Percentiles rank a stretch among this genome's conserved stretches.
phyloP scores from a whole-genome alignment of 37 sponge, comb jelly and placozoan species.

The Spongilla lacustris region DNA sequence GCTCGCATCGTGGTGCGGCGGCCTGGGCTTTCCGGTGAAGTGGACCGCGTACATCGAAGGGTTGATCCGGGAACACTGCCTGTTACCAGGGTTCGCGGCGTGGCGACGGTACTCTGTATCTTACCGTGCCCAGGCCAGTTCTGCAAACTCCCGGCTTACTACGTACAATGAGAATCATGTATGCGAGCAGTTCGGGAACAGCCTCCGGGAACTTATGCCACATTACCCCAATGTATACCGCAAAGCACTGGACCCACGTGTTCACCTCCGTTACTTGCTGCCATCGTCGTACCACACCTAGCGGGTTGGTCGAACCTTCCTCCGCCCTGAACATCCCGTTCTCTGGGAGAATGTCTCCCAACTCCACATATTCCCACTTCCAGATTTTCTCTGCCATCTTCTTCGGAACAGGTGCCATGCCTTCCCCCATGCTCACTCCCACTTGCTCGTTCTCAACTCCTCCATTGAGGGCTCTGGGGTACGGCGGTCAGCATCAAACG shows the following conservation, averaged over 20 bases:
- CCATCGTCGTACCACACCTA: not conserved
- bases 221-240: slow-evolving; percentile 11
- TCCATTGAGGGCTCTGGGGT: not conserved
- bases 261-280: not conserved
- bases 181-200: slow-evolving; percentile 34
- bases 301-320: not conserved
- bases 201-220: slow-evolving; percentile 5
- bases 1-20: not conserved
- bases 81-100: slow-evolving; percentile 15
- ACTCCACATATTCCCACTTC: slow-evolving; percentile 17
- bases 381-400: slow-evolving; percentile 7
- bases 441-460: not conserved
- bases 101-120: slow-evolving; percentile 23
- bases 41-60: not conserved
- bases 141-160: slow-evolving; percentile 7
- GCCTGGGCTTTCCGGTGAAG: not conserved
- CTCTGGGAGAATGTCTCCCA: slow-evolving; percentile 1
- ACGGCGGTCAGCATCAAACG: not conserved
- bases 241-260: slow-evolving; percentile 33
- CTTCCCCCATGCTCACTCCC: not conserved
- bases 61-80: slow-evolving; percentile 28
- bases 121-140: slow-evolving; percentile 17
- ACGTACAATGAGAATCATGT: slow-evolving; percentile 10
- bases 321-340: not conserved
- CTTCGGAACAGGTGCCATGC: slow-evolving; percentile 8